Base-by-base conservation (phyloP, 1,140 invertebrate species). In the Pseudomyrmex pallidus region DNA sequence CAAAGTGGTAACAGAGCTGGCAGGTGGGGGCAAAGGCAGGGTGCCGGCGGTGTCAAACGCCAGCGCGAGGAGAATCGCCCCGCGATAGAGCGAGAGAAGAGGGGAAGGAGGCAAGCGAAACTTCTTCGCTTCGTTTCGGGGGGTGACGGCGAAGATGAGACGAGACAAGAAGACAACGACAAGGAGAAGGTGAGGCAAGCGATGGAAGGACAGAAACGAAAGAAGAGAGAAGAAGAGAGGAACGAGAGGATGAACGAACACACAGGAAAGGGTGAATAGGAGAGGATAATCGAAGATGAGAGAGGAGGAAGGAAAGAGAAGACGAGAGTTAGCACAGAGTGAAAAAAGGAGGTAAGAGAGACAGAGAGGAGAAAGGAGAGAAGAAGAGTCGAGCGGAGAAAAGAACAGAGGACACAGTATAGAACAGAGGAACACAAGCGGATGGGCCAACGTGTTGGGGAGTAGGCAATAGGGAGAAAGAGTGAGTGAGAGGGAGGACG, bases 391-490 rank as follows among this genome's bases (percentile, higher is more conserved):
- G 59, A 74, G 72, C 61, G 77, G 66, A 82, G 83, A 86, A 74
- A 22, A 77, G 76, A 76, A 74, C 48, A 73, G 78, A 74, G 76
- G 62, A 77, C 68, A 82, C 35, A 35, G 35, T 35, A 67, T 74
- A 85, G 83, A 62, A 80, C 74, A 76, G 83, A 88, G 57, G 48
- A 73, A 76, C 52, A 35, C 52, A 35, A 73, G 72, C 84, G 73
- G 72, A 84, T 78, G 84, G 84, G 44, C 73, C 59, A 63, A 50
- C 56, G 56, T 74, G 56, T 74, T 74, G 35, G 59, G 15, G 59
- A 86, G 85, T 68, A 82, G 83, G 82, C 85, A 82, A 83, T 61
- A 82, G 17, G 5, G 35, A 35, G 61, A 52, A 52, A 44, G 35
- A n/a, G 35, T 57, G 74, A 35, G 35, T 59, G 67, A 61, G 82